phyloP scores from a whole-genome alignment of 2,113 vertebrate species.

The Thamnophis sirtalis region DNA sequence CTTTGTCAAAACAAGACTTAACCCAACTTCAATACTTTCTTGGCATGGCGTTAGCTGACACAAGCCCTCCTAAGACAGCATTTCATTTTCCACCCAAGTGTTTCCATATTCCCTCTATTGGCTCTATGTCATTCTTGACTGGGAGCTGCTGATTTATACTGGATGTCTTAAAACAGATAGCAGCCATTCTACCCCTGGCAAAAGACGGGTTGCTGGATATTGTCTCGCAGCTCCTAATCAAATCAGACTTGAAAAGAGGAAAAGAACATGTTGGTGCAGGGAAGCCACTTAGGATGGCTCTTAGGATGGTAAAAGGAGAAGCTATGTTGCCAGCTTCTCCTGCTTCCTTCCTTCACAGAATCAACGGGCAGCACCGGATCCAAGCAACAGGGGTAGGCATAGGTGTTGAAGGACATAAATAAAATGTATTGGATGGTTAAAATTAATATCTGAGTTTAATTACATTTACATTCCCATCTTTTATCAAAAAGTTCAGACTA shows the following conservation, averaged over 20 bases:
- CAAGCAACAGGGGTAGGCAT: background rate
- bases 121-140: background rate
- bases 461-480: background rate
- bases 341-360: background rate
- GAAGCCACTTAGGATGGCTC: no score
- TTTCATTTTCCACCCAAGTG: background rate
- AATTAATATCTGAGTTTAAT: background rate
- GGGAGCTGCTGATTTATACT: background rate
- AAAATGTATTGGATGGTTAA: background rate
- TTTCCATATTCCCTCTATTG: background rate
- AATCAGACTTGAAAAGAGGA: background rate
- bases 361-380: background rate
- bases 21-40: background rate
- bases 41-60: background rate
- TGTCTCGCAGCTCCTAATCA: background rate
- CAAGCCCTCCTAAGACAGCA: background rate
- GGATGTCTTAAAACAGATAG: background rate
- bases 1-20: background rate
- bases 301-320: background rate
- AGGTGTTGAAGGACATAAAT: background rate
- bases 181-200: background rate
- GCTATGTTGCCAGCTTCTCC: background rate
- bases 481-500: background rate
- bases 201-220: background rate
- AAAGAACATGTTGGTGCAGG: background rate